Conservation (phyloP, 2,797 vertebrate genomes). For the Amazona ochrocephala region DNA sequence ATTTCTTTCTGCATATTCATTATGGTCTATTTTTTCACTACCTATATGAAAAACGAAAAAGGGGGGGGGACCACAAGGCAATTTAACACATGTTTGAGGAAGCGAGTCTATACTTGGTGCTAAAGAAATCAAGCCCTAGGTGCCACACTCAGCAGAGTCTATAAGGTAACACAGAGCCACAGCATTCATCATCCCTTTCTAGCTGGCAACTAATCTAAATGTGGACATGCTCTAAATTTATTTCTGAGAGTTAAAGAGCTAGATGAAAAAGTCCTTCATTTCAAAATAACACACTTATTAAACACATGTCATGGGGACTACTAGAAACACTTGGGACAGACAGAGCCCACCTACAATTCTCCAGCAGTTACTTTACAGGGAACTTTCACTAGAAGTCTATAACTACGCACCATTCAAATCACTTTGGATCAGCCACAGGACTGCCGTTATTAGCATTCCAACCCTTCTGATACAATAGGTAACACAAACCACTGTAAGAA, state of each 20-base stretch:
- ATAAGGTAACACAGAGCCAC: background rate
- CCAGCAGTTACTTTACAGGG: background rate
- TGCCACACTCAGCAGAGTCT: background rate
- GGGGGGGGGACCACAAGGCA: background rate
- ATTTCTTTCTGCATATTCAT: background rate
- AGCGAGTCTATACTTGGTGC: background rate
- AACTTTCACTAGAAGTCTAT: background rate
- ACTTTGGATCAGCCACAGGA: background rate
- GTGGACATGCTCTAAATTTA: background rate
- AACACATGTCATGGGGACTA: background rate
- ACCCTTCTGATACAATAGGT: background rate
- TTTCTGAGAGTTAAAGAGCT: background rate
- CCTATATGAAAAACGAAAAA: background rate
- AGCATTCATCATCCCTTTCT: background rate
- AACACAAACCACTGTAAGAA: background rate
- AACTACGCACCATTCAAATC: background rate
- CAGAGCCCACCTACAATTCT: background rate
- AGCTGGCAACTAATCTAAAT: background rate
- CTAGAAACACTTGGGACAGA: background rate
- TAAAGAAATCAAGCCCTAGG: background rate
- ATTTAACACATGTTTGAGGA: background rate
- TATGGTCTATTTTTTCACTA: background rate
- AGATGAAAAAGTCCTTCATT: background rate
- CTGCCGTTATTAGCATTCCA: background rate
- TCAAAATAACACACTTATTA: background rate